These are phyloP conservation scores for Hydrolagus affinis DNA, from an alignment of 2,113 vertebrate genomes.

Conservation along the genomic window DNA sequence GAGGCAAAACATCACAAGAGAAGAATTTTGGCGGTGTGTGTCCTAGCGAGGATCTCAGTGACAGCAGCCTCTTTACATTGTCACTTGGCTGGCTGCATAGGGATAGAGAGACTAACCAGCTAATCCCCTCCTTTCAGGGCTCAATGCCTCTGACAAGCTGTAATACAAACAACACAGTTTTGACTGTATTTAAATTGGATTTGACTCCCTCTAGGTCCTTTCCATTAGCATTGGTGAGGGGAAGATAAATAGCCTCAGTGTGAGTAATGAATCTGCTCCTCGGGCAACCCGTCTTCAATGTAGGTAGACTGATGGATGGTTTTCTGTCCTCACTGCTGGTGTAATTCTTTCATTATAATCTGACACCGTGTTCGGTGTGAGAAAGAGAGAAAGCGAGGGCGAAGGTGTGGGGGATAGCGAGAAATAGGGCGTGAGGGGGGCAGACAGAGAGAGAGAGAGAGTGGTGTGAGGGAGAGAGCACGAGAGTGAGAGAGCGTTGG, in stretches of 20 bases:
- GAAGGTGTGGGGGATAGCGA: too few relatives aligned
- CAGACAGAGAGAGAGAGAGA: too few relatives aligned
- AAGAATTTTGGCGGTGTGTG: background rate
- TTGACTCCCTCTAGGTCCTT: slow-evolving; percentile 22
- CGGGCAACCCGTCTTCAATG: slow-evolving; percentile 10
- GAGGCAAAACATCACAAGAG: background rate
- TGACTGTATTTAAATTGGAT: slow-evolving; percentile 27
- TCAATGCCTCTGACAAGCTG: slow-evolving; percentile 14
- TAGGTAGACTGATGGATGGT: slow-evolving; percentile 12
- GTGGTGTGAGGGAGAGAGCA: too few relatives aligned
- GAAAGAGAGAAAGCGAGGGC: too few relatives aligned
- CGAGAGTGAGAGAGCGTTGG: too few relatives aligned
- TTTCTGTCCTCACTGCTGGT: slow-evolving; percentile 4
- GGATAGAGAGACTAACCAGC: background rate
- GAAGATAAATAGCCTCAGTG: slow-evolving; percentile 27
- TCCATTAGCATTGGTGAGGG: slow-evolving; percentile 28
- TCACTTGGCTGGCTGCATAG: background rate
- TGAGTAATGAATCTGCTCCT: slow-evolving; percentile 19
- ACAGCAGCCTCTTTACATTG: background rate
- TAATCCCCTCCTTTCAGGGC: slow-evolving; percentile 24
- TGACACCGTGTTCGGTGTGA: background rate
- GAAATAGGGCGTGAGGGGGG: too few relatives aligned
- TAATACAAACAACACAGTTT: slow-evolving; percentile 21
- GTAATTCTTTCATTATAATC: background rate
- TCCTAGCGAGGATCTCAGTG: background rate